These are phyloP conservation scores for Oryctolagus cuniculus DNA, from an alignment of 2,113 vertebrate species.

Conservation along the genomic window mOryCun1.1 NC_091448.1:11458501-11459000, in stretches of 20 bases:
- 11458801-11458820: conserved; percentile 93
- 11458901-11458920: conserved; percentile 90
- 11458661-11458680: conserved; percentile 86
- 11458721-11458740: conserved; percentile 94
- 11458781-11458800: conserved; percentile 93
- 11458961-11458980: neutral
- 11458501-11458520: neutral
- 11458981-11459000: neutral
- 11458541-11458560: neutral
- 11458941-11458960: neutral
- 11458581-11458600: neutral
- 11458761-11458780: conserved; percentile 92
- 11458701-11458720: conserved; percentile 97
- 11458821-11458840: conserved; percentile 94
- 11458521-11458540: conserved; percentile 40
- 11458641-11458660: conserved; percentile 15
- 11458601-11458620: neutral
- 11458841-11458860: conserved; percentile 92
- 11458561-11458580: neutral
- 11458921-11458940: conserved; percentile 27
- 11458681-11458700: conserved; percentile 98
- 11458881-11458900: conserved; percentile 98
- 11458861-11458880: conserved; percentile 99
- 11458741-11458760: conserved; percentile 92
- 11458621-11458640: neutral